Base-by-base conservation (phyloP, 2,888 invertebrate species). In the Acronicta aceris region DNA sequence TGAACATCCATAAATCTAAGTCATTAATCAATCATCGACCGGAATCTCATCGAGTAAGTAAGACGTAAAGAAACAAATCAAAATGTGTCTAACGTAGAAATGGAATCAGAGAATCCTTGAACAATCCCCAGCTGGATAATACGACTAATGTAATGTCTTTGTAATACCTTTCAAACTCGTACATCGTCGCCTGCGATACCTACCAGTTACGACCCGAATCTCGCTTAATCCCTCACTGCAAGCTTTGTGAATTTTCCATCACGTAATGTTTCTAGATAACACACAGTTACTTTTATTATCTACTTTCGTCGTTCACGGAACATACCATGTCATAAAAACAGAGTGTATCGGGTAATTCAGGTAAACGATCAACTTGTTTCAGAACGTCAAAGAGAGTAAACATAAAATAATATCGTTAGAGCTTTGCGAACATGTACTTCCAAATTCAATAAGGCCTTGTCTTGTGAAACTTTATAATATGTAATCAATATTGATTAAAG, bases 331-430 rank as follows among this genome's bases (percentile, higher is more conserved):
- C 78, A 78, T 78, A 72, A 78, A 75, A 76, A 66, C 57, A 43
- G 53, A 61, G 59, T 60, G 56, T 67, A 60, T 60, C 49, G 55
- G 54, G 62, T 66, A 72, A 76, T 76, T 78, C 69, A 70, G 50
- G 73, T 78, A 78, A 78, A 76, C 79, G 76, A 78, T 72, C 79
- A 58, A 60, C 60, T 78, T 76, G 76, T 75, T 78, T 66, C 70
- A 45, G 60, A 63, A 66, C 55, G 67, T 51, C 48, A 59, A 58
- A 61, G 49, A 40, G 61, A 62, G 58, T 77, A 74, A 70, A 70
- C 59, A 63, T 70, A 50, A 60, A 54, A 48, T 70, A 75, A 74
- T 54, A 59, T 60, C 48, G 64, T 78, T 71, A 78, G 45, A 64
- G 27, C 42, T 46, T 55, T 53, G 30, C 30, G 56, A 65, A 69